These are phyloP conservation scores for Cochlearius cochlearius DNA, from an alignment of 2,113 vertebrate species.

Conservation along the genomic window DNA sequence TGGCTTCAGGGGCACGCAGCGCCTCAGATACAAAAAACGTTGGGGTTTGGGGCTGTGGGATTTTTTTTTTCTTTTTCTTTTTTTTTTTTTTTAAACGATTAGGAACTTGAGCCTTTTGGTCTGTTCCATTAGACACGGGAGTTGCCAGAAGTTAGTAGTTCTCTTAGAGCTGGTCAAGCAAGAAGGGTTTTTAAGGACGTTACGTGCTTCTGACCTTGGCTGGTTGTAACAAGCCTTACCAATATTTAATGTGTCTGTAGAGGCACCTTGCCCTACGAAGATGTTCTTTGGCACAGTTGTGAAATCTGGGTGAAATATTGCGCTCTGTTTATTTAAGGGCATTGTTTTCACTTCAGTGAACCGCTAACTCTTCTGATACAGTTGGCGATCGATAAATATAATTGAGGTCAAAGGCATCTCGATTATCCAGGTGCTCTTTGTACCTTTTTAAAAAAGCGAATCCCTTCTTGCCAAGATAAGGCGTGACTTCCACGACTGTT, in stretches of 20 bases:
- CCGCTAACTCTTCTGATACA: background rate
- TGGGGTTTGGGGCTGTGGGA: no score
- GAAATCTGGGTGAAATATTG: background rate
- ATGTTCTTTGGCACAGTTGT: background rate
- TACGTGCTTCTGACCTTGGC: background rate
- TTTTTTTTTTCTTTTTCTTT: no score
- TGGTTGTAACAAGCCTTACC: background rate
- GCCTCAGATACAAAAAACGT: background rate
- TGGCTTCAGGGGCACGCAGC: background rate
- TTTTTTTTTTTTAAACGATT: background rate
- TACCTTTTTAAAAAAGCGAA: background rate
- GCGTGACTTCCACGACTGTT: rapidly evolving
- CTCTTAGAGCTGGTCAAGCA: background rate
- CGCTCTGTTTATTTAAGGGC: background rate
- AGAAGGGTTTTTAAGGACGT: background rate
- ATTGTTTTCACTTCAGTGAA: background rate
- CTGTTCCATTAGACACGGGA: background rate
- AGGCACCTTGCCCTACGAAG: background rate
- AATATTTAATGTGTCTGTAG: background rate
- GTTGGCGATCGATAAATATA: background rate
- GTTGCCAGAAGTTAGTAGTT: background rate
- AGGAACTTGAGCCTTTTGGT: background rate
- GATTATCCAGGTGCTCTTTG: background rate
- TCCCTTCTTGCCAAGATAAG: background rate
- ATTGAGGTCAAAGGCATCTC: background rate